Base-by-base conservation (phyloP, 2,888 invertebrate genomes). In the Bembecia ichneumoniformis region DNA sequence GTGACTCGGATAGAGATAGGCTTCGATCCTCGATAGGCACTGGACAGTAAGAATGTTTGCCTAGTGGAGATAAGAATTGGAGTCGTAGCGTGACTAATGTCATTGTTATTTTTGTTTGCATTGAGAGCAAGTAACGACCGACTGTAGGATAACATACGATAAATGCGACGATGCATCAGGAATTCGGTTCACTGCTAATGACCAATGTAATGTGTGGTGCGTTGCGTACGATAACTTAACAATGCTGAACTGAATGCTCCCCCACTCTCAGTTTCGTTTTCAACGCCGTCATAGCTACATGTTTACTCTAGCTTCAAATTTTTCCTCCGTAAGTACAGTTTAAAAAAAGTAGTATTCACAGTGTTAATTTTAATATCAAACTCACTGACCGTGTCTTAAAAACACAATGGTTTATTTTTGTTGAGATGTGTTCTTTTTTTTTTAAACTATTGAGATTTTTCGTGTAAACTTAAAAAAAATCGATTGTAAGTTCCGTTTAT, bases 31-130 rank as follows among this genome's bases (percentile, higher is more conserved):
- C 43, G 43, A 43, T n/a, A 17, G 11, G 45, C 45, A 15, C 16
- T 11, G 45, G 16, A 28, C 28, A 28, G 7, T 28, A 28, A 28
- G 28, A 40, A 40, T 68, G 67, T 71, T 70, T 65, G 58, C 57
- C 56, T 53, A 40, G 15, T 56, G 58, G 52, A 64, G 77, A 80
- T 78, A 79, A 78, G 72, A 54, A 56, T 57, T 52, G 40, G 63
- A 58, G 64, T 63, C 63, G 65, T 71, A 10, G 63, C 63, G 65
- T 80, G 81, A 82, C 77, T 80, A 80, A 81, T 74, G 71, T 59
- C 61, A 46, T 56, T 65, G 71, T 62, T 77, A 78, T 80, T 75
- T 78, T 63, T 76, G 68, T 74, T 71, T 74, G 65, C 72, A 70
- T 67, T 67, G 67, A 63, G 66, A 64, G 65, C 71, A 74, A 70